Conservation (phyloP, 2,113 vertebrate species). For the Silurus asotus region DNA sequence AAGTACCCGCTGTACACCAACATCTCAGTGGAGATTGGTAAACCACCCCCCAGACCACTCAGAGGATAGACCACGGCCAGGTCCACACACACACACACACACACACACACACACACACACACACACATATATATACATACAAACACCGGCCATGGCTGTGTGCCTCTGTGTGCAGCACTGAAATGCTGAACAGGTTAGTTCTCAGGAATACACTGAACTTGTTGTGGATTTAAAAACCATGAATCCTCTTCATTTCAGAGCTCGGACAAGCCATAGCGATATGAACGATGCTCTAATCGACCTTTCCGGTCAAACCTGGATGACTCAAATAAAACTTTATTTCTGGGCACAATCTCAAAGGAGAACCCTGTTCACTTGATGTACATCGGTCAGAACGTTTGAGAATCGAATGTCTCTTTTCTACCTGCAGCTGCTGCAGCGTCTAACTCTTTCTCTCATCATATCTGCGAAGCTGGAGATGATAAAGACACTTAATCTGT, state of each 20-base stretch:
- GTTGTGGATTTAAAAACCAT: constrained; percentile 19
- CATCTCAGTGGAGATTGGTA: constrained; percentile 95
- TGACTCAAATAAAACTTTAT: not conserved
- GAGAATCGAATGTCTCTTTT: constrained; percentile 52
- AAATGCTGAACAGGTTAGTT: constrained; percentile 54
- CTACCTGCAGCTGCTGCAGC: constrained; percentile 44
- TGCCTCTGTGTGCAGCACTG: constrained; percentile 39
- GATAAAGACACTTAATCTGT: constrained; percentile 22
- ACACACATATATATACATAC: constrained; percentile 5
- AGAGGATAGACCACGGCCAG: constrained; percentile 74
- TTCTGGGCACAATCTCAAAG: not conserved
- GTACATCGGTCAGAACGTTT: constrained; percentile 49
- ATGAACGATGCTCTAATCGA: not conserved
- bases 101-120: not conserved
- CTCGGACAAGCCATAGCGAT: not conserved
- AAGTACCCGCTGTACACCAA: constrained; percentile 92
- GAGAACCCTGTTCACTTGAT: constrained; percentile 38
- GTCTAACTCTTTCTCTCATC: constrained; percentile 30
- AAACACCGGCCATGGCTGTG: constrained; percentile 15
- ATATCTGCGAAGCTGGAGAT: constrained; percentile 35
- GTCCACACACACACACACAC: constrained; percentile 28
- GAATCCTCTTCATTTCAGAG: not conserved
- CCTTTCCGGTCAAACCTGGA: constrained; percentile 4
- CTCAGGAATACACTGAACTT: constrained; percentile 55
- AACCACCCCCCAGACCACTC: constrained; percentile 83